These are phyloP conservation scores for Craterocephalus amniculus DNA, from an alignment of 2,797 vertebrate genomes.

Conservation along the genomic window DNA sequence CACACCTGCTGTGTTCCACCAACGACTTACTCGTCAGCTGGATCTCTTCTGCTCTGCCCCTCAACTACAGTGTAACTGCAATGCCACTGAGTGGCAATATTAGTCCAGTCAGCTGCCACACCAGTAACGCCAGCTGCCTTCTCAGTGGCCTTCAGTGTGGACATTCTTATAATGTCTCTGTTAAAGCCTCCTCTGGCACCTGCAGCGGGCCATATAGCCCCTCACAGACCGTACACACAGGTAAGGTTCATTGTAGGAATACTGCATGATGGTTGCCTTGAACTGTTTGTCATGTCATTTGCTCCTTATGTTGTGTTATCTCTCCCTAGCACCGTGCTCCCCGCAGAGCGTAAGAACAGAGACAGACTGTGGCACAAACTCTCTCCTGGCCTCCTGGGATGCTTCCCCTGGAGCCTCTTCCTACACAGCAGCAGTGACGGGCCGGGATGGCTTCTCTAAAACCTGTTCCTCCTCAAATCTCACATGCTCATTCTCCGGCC, in stretches of 20 bases:
- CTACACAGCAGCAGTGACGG: conserved; percentile 53
- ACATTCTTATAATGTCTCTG: conserved; percentile 62
- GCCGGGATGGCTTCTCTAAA: conserved; percentile 39
- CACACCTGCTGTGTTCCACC: conserved; percentile 56
- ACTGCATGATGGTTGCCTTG: background rate
- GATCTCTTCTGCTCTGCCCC: conserved; percentile 35
- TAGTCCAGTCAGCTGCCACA: conserved; percentile 52
- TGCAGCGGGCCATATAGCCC: conserved; percentile 63
- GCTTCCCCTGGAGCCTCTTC: conserved; percentile 48
- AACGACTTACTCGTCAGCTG: conserved; percentile 69
- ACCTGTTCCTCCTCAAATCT: conserved; percentile 51
- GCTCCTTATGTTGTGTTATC: background rate
- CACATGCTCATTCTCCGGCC: conserved; percentile 56
- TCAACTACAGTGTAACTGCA: conserved; percentile 67
- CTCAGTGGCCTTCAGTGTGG: conserved; percentile 75
- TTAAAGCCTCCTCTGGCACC: conserved; percentile 58
- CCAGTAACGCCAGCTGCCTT: conserved; percentile 52
- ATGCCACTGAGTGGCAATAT: conserved; percentile 20
- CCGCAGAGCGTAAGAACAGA: conserved; percentile 52
- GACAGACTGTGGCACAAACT: conserved; percentile 53
- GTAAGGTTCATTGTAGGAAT: conserved; percentile 42
- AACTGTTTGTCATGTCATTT: background rate
- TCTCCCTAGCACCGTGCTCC: conserved; percentile 68
- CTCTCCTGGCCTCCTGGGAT: conserved; percentile 65
- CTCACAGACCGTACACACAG: conserved; percentile 59